phyloP scores from a whole-genome alignment of 2,888 invertebrate species.

The Drepana falcataria region DNA sequence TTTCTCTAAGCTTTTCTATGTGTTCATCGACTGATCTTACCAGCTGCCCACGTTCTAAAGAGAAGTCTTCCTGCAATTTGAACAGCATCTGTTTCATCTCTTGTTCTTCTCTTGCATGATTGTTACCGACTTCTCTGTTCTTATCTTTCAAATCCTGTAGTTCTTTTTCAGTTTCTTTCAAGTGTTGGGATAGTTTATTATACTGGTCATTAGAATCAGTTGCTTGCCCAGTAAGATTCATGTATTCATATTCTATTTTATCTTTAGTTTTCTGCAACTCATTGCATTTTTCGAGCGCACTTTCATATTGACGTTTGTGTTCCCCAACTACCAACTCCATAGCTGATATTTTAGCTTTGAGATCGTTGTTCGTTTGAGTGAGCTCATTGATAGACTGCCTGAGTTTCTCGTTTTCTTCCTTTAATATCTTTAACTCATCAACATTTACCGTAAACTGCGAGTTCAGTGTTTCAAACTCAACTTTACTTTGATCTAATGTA shows the following conservation, averaged over 20 bases:
- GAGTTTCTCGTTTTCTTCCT: conserved; percentile 63
- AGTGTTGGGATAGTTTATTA: conserved; percentile 72
- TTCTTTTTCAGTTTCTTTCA: conserved; percentile 78
- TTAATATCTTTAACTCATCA: conserved; percentile 61
- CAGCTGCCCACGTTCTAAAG: conserved; percentile 55
- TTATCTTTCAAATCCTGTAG: conserved; percentile 73
- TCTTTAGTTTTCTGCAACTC: conserved; percentile 78
- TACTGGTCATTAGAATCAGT: conserved; percentile 80
- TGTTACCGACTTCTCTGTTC: conserved; percentile 59
- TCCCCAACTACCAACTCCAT: conserved; percentile 79
- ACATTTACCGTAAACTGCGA: conserved; percentile 64
- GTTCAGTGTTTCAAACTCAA: conserved; percentile 67
- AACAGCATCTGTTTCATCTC: conserved; percentile 69
- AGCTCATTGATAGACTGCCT: conserved; percentile 62
- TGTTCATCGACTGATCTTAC: conserved; percentile 53
- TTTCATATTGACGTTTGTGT: conserved; percentile 75
- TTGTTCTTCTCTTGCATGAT: conserved; percentile 65
- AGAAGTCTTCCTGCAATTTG: conserved; percentile 63
- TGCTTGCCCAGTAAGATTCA: conserved; percentile 77
- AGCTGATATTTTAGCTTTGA: conserved; percentile 58
- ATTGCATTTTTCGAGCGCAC: conserved; percentile 76
- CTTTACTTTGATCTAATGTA: conserved; percentile 64
- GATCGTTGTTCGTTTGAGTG: conserved; percentile 50
- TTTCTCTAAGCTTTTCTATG: conserved; percentile 51
- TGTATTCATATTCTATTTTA: conserved; percentile 79